phyloP scores from a whole-genome alignment of 92 coral and sea anemone genomes.

The Hydrozoanthus gracilis region DNA sequence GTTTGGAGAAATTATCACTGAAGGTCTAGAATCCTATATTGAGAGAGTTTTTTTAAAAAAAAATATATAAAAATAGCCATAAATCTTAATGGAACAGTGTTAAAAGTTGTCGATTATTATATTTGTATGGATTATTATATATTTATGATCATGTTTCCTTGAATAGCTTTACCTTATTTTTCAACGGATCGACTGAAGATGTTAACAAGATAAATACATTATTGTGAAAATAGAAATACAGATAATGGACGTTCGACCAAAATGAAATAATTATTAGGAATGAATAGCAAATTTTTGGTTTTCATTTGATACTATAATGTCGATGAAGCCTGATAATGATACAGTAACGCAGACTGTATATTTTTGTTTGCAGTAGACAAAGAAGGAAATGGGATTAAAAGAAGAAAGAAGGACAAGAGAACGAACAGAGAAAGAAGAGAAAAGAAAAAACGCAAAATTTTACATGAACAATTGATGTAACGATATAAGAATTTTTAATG shows the following conservation, averaged over 20 bases:
- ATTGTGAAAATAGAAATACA: constrained; percentile 1
- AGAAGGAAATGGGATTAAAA: background rate
- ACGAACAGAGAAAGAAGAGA: constrained; percentile 9
- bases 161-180: background rate
- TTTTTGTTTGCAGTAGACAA: constrained; percentile 10
- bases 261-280: background rate
- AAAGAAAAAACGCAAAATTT: background rate
- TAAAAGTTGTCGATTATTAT: background rate
- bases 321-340: constrained; percentile 1
- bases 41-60: background rate
- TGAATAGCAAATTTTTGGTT: background rate
- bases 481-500: background rate
- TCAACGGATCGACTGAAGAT: background rate
- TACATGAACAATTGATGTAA: background rate
- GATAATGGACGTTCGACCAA: background rate
- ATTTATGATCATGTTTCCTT: background rate
- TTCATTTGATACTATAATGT: background rate
- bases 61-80: background rate
- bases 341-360: background rate
- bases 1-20: background rate
- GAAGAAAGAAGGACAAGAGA: background rate
- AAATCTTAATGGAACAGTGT: background rate
- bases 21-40: background rate
- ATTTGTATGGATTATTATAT: constrained; percentile 1
- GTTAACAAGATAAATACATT: background rate